These are phyloP conservation scores for Acropternis orthonyx DNA, from an alignment of 2,797 vertebrate species.

Conservation along the genomic window DNA sequence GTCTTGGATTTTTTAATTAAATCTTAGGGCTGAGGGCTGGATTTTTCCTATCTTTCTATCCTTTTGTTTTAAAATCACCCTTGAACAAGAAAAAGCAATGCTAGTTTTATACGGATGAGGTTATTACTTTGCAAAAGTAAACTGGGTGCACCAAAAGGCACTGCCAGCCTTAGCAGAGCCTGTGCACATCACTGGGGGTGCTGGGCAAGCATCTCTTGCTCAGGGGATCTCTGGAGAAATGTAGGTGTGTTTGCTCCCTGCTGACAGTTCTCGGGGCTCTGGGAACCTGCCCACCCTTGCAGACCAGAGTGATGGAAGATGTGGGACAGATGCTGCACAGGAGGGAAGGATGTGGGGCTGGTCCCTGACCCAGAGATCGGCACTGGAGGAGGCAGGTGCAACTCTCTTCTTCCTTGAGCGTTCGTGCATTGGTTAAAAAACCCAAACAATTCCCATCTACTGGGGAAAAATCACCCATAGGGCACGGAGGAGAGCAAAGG, in stretches of 20 bases:
- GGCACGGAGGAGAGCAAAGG: not conserved
- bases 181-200: not conserved
- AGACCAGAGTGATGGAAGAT: not conserved
- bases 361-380: not conserved
- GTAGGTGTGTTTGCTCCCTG: not conserved
- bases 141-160: not conserved
- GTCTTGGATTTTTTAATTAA: slow-evolving; percentile 8
- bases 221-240: not conserved
- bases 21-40: not conserved
- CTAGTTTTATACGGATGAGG: not conserved
- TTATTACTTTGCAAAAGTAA: not conserved
- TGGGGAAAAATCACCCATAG: not conserved
- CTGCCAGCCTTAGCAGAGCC: not conserved
- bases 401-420: not conserved
- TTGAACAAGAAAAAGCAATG: not conserved
- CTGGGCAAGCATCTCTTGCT: not conserved
- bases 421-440: not conserved
- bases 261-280: not conserved
- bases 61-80: not conserved
- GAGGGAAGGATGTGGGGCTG: accelerated
- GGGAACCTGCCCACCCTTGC: not conserved
- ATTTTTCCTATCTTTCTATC: not conserved
- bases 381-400: not conserved
- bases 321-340: not conserved
- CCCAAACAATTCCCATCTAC: not conserved